A percentile compares a stretch with the other conserved stretches of the same genome.
Conservation (phyloP, 2,113 vertebrate genomes). For the Catharus fuscescens region DNA sequence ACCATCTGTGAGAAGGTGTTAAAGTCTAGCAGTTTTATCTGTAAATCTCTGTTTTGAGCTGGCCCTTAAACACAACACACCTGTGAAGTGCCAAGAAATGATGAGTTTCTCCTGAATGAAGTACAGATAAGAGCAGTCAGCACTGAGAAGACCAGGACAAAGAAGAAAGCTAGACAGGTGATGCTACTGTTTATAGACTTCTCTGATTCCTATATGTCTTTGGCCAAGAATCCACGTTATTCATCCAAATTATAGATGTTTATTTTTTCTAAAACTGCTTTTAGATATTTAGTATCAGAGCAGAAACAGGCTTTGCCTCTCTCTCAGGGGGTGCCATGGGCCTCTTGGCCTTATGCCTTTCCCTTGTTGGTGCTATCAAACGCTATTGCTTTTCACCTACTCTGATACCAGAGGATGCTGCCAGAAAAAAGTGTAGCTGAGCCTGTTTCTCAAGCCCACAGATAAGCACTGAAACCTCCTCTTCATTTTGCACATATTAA, state of each 20-base stretch:
- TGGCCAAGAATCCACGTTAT: not conserved
- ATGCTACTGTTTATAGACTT: not conserved
- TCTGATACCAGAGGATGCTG: not conserved
- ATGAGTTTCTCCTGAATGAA: not conserved
- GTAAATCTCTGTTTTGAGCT: not conserved
- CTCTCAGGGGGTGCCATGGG: not conserved
- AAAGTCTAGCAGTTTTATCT: not conserved
- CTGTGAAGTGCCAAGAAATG: not conserved
- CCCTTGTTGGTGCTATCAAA: not conserved
- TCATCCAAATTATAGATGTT: not conserved
- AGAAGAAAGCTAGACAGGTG: not conserved
- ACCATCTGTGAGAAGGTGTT: not conserved
- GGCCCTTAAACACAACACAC: not conserved
- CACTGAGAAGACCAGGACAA: not conserved
- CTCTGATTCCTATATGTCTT: not conserved
- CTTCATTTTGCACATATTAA: constrained; percentile 25
- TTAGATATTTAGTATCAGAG: not conserved
- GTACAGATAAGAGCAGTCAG: not conserved
- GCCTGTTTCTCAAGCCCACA: constrained; percentile 34
- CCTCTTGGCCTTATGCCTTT: not conserved
- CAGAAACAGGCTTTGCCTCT: not conserved
- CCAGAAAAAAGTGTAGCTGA: constrained; percentile 4
- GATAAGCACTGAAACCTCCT: constrained; percentile 14
- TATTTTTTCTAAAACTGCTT: not conserved
- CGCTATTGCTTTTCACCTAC: not conserved